phyloP scores from a whole-genome alignment of 2,113 vertebrate species.

The Nicator chloris region DNA sequence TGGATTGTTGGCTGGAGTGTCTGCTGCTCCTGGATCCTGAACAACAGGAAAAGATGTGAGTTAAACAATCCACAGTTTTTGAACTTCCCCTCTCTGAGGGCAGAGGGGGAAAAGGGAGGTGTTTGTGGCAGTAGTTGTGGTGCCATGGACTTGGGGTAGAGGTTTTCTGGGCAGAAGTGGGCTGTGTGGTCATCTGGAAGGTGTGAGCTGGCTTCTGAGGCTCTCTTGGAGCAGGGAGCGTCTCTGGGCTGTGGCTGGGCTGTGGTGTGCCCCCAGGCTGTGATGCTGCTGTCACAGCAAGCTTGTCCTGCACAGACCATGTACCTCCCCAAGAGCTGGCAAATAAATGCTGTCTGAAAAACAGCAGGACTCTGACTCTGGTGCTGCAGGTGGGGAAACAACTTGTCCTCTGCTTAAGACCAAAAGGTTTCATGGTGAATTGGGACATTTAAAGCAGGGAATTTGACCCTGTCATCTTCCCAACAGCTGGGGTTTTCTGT shows the following conservation, averaged over 20 bases:
- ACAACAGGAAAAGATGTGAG: not conserved
- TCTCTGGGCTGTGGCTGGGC: not conserved
- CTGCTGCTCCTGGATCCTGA: fast-evolving
- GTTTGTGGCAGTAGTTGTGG: not conserved
- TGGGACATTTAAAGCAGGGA: not conserved
- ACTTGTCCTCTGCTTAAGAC: not conserved
- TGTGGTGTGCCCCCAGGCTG: not conserved
- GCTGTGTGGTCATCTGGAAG: not conserved
- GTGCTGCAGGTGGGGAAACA: not conserved
- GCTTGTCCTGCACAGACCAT: not conserved
- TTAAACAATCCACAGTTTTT: not conserved
- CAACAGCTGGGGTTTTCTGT: not conserved
- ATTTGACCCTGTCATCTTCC: not conserved
- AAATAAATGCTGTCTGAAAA: not conserved
- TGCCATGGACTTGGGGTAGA: fast-evolving
- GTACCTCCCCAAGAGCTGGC: not conserved
- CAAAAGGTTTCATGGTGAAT: not conserved
- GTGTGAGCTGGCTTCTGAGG: not conserved
- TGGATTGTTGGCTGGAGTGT: not conserved
- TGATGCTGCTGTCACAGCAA: not conserved
- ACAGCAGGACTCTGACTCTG: not conserved
- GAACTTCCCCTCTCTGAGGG: not conserved
- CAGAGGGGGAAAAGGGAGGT: too few relatives aligned
- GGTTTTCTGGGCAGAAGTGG: not conserved
- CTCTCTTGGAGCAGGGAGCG: not conserved